Evolutionary conservation across 2,113 vertebrate genomes (phyloP).

Genomic region (Delphinus delphis): DNA sequence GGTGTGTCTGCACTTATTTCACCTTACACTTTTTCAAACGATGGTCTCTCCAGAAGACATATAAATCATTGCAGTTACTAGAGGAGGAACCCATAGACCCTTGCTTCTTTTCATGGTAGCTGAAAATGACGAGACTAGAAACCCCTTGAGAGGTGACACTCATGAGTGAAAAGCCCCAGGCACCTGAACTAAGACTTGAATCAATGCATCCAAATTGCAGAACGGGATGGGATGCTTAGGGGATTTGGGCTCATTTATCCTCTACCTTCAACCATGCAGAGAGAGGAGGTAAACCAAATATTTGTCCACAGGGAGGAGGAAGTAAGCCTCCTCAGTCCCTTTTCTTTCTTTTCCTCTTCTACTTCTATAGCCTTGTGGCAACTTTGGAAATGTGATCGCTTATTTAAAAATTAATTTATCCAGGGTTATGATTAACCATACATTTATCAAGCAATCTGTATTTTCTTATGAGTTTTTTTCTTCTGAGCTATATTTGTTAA

Average conservation of each 20-base stretch:
- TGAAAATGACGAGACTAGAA: background rate
- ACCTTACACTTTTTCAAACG: background rate
- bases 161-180: background rate
- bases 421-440: background rate
- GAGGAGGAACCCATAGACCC: background rate
- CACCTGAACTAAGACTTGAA: background rate
- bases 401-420: slow-evolving; percentile 16
- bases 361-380: background rate
- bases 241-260: background rate
- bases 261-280: background rate
- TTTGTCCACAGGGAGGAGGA: background rate
- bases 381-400: background rate
- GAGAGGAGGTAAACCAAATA: background rate
- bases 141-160: background rate
- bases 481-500: background rate
- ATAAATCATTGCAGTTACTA: background rate
- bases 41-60: background rate
- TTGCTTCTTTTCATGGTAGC: background rate
- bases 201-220: background rate
- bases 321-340: background rate
- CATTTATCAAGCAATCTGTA: background rate
- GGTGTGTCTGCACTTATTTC: background rate
- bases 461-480: background rate
- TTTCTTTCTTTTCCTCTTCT: background rate
- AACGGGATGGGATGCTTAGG: background rate